Percentiles rank a stretch among this genome's conserved stretches.
Evolutionary conservation across 2,888 invertebrate genomes (phyloP).

Genomic region (Conomelus anceps): DNA sequence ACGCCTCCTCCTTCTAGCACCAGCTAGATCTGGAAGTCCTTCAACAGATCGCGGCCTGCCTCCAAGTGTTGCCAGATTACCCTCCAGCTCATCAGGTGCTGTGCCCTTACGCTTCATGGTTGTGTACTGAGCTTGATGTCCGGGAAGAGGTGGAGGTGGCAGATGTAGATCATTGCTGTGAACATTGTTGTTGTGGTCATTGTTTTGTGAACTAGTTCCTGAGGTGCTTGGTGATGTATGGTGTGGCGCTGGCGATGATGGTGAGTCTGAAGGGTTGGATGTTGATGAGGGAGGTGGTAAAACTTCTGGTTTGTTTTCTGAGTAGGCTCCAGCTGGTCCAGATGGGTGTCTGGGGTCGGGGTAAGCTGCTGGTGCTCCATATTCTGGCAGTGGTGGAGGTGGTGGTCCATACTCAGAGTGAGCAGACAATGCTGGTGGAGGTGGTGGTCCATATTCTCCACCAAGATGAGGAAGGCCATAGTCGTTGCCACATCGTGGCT

Average conservation of each 20-base stretch:
- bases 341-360: constrained; percentile 82
- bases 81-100: constrained; percentile 56
- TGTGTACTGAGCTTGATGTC: constrained; percentile 68
- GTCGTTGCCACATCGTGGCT: constrained; percentile 45
- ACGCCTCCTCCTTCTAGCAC: constrained; percentile 63
- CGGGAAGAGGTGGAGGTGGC: constrained; percentile 75
- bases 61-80: constrained; percentile 71
- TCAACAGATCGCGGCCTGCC: constrained; percentile 85
- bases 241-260: constrained; percentile 44
- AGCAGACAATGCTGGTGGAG: constrained; percentile 43
- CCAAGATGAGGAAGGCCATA: constrained; percentile 39
- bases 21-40: constrained; percentile 69
- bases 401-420: constrained; percentile 65
- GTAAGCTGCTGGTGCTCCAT: constrained; percentile 67
- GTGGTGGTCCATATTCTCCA: constrained; percentile 43
- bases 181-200: constrained; percentile 27
- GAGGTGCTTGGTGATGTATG: constrained; percentile 39
- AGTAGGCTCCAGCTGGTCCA: constrained; percentile 63
- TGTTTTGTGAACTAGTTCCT: constrained; percentile 44
- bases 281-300: constrained; percentile 73
- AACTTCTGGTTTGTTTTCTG: constrained; percentile 76
- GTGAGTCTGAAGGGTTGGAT: constrained; percentile 47
- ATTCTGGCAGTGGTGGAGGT: constrained; percentile 52
- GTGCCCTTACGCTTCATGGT: constrained; percentile 70
- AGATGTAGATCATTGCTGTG: constrained; percentile 62